Percentiles rank a stretch among this genome's conserved stretches.
phyloP scores from a whole-genome alignment of 2,797 vertebrate species.

The Enteromius afrohamiltoni region DNA sequence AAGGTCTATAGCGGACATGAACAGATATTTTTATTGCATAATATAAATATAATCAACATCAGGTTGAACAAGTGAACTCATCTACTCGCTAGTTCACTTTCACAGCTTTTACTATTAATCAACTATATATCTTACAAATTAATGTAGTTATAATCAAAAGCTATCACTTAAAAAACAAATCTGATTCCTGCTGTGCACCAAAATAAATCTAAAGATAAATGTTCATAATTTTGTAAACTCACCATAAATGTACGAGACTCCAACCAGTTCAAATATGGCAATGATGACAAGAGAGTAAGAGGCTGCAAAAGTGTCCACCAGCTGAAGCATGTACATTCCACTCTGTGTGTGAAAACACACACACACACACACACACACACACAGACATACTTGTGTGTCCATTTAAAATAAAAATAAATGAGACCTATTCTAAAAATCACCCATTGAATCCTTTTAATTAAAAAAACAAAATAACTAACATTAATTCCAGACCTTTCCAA shows the following conservation, averaged over 20 bases:
- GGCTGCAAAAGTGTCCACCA: conserved; percentile 95
- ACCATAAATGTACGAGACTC: conserved; percentile 95
- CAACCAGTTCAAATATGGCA: conserved; percentile 95
- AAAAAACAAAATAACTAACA: neutral
- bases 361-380: conserved; percentile 42
- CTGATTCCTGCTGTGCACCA: neutral
- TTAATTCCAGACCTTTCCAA: neutral
- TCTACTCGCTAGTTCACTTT: too few relatives aligned
- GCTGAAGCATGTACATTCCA: conserved; percentile 97
- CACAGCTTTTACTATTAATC: neutral
- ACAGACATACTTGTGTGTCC: conserved; percentile 1
- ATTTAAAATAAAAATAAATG: neutral
- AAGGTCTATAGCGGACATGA: too few relatives aligned
- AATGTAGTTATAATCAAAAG: neutral
- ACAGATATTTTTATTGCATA: too few relatives aligned
- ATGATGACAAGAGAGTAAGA: conserved; percentile 98
- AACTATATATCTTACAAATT: neutral
- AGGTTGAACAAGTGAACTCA: too few relatives aligned
- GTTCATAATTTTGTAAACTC: conserved; percentile 64
- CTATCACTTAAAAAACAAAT: neutral
- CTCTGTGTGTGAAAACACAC: conserved; percentile 74
- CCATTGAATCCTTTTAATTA: neutral
- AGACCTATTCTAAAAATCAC: neutral
- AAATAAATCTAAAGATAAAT: neutral
- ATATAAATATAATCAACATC: too few relatives aligned